These are phyloP conservation scores for Drosophila leonis DNA, from an alignment of 2,888 invertebrate species.

Conservation along the genomic window DNA sequence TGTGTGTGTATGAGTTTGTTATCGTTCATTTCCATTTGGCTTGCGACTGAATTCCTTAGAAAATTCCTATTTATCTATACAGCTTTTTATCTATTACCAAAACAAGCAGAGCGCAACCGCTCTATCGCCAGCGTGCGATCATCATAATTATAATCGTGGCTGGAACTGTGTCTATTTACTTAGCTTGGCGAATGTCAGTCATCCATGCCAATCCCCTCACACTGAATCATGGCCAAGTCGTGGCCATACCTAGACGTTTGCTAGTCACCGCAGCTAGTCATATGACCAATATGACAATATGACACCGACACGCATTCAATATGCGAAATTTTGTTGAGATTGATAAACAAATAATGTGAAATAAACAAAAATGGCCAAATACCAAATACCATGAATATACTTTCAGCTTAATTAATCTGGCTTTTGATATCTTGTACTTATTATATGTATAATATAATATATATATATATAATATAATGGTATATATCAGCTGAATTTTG, in stretches of 20 bases:
- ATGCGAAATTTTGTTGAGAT: constrained; percentile 50
- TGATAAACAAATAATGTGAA: constrained; percentile 10
- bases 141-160: constrained; percentile 25
- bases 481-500: too few relatives aligned
- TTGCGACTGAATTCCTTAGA: constrained; percentile 39
- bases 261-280: constrained; percentile 66
- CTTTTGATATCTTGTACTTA: too few relatives aligned
- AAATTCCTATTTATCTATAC: constrained; percentile 29
- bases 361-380: neutral
- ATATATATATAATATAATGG: too few relatives aligned
- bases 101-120: constrained; percentile 3
- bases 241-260: constrained; percentile 73
- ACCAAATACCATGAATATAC: neutral
- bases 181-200: constrained; percentile 25
- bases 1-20: constrained; percentile 24
- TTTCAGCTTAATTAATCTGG: too few relatives aligned
- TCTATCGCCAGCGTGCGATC: constrained; percentile 6
- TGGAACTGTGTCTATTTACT: constrained; percentile 24
- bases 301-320: constrained; percentile 37
- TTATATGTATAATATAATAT: too few relatives aligned
- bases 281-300: constrained; percentile 51
- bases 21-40: constrained; percentile 64
- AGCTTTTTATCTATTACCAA: constrained; percentile 6
- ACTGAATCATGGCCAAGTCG: constrained; percentile 63
- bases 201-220: constrained; percentile 18